phyloP scores from a whole-genome alignment of 2,888 invertebrate species.

The Cordilura impudica region DNA sequence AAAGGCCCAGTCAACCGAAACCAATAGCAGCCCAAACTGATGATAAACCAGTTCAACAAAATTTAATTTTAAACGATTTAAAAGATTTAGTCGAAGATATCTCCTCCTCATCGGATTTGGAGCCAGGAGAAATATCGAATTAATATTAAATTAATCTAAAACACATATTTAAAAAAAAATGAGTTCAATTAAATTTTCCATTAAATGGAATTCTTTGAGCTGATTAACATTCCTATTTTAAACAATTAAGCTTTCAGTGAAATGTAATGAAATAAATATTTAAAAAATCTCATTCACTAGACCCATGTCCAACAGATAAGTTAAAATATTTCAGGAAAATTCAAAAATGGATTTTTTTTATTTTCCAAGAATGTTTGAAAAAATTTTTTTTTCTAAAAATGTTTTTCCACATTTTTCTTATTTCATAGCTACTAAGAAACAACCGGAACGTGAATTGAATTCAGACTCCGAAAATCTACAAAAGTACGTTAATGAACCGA shows the following conservation, averaged over 20 bases:
- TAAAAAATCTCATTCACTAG: too few species aligned
- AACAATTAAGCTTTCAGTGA: too few species aligned
- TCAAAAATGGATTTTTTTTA: too few species aligned
- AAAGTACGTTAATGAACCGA: slow-evolving; percentile 66
- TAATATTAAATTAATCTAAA: not conserved
- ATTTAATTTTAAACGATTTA: slow-evolving; percentile 60
- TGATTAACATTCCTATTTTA: too few species aligned
- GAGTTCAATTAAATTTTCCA: not conserved
- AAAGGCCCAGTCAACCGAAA: slow-evolving; percentile 20
- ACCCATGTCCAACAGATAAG: too few species aligned
- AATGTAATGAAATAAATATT: too few species aligned
- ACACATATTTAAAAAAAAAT: not conserved
- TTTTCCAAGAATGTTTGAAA: too few species aligned
- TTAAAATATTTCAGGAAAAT: too few species aligned
- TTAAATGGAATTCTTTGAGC: too few species aligned
- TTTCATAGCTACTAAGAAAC: slow-evolving; percentile 90
- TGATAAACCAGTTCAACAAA: slow-evolving; percentile 20
- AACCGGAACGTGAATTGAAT: slow-evolving; percentile 78
- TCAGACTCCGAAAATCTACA: slow-evolving; percentile 66
- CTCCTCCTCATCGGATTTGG: slow-evolving; percentile 71
- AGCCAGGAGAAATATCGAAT: slow-evolving; percentile 71
- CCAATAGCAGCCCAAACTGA: not conserved
- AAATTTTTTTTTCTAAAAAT: too few species aligned
- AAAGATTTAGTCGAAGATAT: slow-evolving; percentile 71
- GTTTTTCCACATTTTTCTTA: too few species aligned